These are phyloP conservation scores for Lamellibrachia columna DNA, from an alignment of 2,888 invertebrate species.

Conservation along the genomic window DNA sequence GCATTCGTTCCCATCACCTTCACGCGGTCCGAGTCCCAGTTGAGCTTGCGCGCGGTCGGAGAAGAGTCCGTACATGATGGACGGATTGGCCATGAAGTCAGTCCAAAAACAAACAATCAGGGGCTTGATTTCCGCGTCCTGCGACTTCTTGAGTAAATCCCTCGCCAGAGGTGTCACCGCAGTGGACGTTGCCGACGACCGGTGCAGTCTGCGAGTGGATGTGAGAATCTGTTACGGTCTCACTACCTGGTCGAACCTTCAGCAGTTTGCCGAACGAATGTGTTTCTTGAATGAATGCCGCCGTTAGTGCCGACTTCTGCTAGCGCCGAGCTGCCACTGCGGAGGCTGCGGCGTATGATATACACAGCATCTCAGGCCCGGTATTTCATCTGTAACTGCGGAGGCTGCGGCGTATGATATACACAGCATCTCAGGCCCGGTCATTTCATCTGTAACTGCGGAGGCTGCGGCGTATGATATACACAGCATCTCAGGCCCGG, in stretches of 20 bases:
- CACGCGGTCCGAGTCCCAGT: conserved; percentile 47
- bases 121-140: conserved; percentile 41
- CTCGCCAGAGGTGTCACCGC: conserved; percentile 32
- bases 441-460: too few relatives aligned
- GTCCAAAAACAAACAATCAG: conserved; percentile 46
- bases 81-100: conserved; percentile 46
- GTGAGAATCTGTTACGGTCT: neutral
- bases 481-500: too few relatives aligned
- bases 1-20: conserved; percentile 49
- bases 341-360: neutral
- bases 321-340: neutral
- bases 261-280: neutral
- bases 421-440: too few relatives aligned
- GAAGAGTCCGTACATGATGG: conserved; percentile 45
- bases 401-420: too few relatives aligned
- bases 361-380: neutral
- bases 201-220: neutral
- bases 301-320: neutral
- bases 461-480: too few relatives aligned
- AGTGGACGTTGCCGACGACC: neutral
- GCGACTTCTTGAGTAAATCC: conserved; percentile 44
- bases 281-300: neutral
- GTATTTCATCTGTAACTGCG: neutral
- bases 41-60: conserved; percentile 42
- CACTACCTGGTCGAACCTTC: neutral